Evolutionary conservation across 23 tunicate species (phyloP).

Genomic region (Corella eumyota): DNA sequence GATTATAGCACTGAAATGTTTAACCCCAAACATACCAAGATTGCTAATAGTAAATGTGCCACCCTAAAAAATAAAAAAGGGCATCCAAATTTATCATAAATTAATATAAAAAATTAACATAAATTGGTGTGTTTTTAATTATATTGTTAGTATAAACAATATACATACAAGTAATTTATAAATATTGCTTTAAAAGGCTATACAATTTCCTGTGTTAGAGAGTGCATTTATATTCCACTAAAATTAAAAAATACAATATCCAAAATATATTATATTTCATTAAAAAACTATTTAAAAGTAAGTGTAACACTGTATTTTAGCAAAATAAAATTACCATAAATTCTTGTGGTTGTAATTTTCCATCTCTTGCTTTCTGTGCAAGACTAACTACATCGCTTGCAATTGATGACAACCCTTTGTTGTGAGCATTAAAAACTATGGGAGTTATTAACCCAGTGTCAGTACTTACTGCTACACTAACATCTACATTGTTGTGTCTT

Average conservation of each 20-base stretch:
- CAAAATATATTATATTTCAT: no score
- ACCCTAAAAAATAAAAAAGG: slow-evolving; percentile 44
- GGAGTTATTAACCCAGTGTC: slow-evolving; percentile 95
- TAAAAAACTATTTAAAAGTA: no score
- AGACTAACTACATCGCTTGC: slow-evolving; percentile 48
- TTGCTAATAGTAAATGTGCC: slow-evolving; percentile 95
- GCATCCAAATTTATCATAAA: background rate
- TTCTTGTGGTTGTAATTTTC: slow-evolving; percentile 87
- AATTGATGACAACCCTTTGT: slow-evolving; percentile 65
- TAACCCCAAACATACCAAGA: slow-evolving; percentile 98
- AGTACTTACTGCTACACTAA: slow-evolving; percentile 90
- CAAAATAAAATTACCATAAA: slow-evolving; percentile 82
- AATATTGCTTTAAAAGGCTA: no score
- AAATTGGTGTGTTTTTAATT: no score
- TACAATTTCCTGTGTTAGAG: no score
- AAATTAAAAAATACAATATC: no score
- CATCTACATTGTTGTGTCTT: slow-evolving; percentile 77
- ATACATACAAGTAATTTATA: no score
- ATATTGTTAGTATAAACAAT: no score
- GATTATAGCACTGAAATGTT: slow-evolving; percentile 96
- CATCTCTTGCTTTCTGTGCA: slow-evolving; percentile 88
- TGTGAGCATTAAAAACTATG: slow-evolving; percentile 67
- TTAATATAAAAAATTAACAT: background rate
- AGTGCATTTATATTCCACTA: no score
- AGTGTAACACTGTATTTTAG: no score